Base-by-base conservation (phyloP, 1,140 invertebrate species). In the Grapholita molesta region DNA sequence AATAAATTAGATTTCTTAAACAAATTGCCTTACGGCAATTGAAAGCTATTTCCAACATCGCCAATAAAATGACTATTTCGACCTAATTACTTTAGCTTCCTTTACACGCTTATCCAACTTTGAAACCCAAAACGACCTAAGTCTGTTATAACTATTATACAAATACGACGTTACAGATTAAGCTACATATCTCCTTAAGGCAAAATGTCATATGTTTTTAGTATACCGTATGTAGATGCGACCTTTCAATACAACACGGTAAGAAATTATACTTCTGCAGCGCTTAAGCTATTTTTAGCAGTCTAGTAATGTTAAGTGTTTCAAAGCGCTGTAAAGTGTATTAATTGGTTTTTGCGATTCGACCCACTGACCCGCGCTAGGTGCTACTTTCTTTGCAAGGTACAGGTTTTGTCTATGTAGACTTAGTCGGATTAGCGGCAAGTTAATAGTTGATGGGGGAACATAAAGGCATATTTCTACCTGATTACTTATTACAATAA, bases 281-380 rank as follows among this genome's bases (percentile, higher is more conserved):
- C 24, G 55, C 55, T 61, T 61, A 15, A 11, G 55, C 12, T 30
- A 28, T 28, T 23, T 57, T 57, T 25, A 0, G 15, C 42, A n/a
- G 18, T 48, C 42, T 48, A 9, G 42, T 48, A 9, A 48, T 57
- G 24, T 57, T n/a, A 57, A 28, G 12, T 61, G 1, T 5, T 61
- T 6, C 32, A 32, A 30, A 28, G 55, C 55, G 55, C 55, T 61
- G 24, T 25, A 25, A 57, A 57, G 53, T 9, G 18, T 61, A 25
- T 15, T 61, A 32, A 61, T 61, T 61, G 55, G 55, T 61, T 61
- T 61, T 15, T 30, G 24, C 55, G 2, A 28, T 15, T 25, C 32
- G 55, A 61, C 55, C 55, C 7, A 61, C 55, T 61, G 30, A 32
- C 55, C 55, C 25, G 11, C 55, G 55, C 12, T 25, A 55, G 53